These are phyloP conservation scores for Panagrolaimus sp. DNA, from an alignment of 1,140 invertebrate species.

Conservation along the genomic window DNA sequence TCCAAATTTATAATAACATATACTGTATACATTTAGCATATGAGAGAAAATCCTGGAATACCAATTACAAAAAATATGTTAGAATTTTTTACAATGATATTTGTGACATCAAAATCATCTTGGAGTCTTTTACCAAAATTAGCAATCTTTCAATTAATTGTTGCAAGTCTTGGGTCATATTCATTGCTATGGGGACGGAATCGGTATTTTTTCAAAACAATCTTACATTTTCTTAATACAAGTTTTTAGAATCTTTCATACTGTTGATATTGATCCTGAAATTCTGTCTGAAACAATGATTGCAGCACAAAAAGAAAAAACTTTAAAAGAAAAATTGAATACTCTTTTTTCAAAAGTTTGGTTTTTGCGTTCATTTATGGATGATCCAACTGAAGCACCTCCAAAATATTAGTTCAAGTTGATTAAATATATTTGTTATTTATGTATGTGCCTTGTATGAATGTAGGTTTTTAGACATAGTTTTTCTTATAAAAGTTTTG, in stretches of 20 bases:
- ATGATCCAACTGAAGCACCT: no score
- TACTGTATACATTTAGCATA: background rate
- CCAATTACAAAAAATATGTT: background rate
- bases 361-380: no score
- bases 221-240: background rate
- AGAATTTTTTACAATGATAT: background rate
- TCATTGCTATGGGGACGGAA: background rate
- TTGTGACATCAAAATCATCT: background rate
- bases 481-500: no score
- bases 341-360: background rate
- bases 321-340: background rate
- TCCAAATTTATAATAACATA: background rate
- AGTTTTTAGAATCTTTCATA: constrained; percentile 3
- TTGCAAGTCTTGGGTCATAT: background rate
- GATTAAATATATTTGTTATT: no score
- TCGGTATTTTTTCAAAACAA: background rate
- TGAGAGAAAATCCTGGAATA: background rate
- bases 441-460: no score
- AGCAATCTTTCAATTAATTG: constrained; percentile 5
- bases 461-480: no score
- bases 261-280: background rate
- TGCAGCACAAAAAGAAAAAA: background rate
- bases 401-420: no score
- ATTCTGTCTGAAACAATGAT: background rate
- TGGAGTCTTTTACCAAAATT: background rate